A percentile compares a stretch with the other conserved stretches of the same genome.
These are phyloP conservation scores for Cyphotilapia sp. DNA, from an alignment of 2,113 vertebrate species.

Conservation along the genomic window DNA sequence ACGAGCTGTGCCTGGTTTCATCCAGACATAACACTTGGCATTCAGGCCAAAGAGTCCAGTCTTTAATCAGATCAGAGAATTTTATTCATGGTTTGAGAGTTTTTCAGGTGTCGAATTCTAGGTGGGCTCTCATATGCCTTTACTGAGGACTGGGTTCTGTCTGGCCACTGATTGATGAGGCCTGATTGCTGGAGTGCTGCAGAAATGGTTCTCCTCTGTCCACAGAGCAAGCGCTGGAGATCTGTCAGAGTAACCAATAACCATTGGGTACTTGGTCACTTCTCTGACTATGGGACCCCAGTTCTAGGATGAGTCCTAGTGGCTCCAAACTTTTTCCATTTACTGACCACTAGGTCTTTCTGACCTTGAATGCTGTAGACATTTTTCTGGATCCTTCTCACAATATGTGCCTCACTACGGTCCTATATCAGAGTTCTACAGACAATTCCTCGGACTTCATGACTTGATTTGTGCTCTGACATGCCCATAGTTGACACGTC, in stretches of 20 bases:
- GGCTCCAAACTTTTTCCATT: not conserved
- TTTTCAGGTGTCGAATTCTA: not conserved
- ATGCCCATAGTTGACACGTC: not conserved
- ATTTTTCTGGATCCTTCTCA: not conserved
- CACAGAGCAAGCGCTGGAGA: not conserved
- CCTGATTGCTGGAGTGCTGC: not conserved
- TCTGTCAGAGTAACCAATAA: not conserved
- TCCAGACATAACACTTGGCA: not conserved
- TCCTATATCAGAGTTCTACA: not conserved
- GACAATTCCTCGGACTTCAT: not conserved
- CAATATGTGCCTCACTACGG: not conserved
- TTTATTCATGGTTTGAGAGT: not conserved
- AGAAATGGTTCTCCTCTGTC: not conserved
- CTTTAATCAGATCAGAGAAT: not conserved
- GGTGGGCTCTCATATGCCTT: not conserved
- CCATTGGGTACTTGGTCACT: not conserved
- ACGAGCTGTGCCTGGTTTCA: not conserved
- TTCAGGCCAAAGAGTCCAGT: not conserved
- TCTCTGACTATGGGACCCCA: not conserved
- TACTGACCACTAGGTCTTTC: not conserved
- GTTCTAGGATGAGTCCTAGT: not conserved
- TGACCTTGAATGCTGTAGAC: not conserved
- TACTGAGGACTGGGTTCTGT: not conserved
- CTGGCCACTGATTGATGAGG: not conserved
- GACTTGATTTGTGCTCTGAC: not conserved